Base-by-base conservation (phyloP, 2,113 vertebrate genomes). In the Eupsittula cactorum region DNA sequence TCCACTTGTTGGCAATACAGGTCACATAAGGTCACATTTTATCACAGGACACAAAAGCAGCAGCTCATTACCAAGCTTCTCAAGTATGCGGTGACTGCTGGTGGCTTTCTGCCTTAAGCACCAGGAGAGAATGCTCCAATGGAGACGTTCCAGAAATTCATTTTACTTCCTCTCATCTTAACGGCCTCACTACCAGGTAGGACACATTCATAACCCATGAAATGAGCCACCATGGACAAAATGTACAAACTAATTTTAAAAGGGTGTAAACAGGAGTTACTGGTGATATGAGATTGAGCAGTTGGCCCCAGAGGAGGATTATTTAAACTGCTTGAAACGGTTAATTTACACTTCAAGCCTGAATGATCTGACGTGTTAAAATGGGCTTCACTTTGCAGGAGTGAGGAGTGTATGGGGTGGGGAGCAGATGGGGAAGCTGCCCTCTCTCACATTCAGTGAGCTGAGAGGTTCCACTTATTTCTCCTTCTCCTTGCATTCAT, bases 51-150 rank as follows among this genome's bases (percentile, higher is more conserved):
- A 2, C 73, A 75, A 41, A 44, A 65, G 55, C 73, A 75, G 37
- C 10, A 23, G 24, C 57, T 90, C 35, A 2, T 60, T 84, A 39
- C 39, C 0, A 3, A 69, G 41, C 63, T 86, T 68, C 86, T 91
- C 74, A 64, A 74, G 52, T 3, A 65, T 85, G 62, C 74, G 50
- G 63, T 96, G 86, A 96, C 65, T 2, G 15, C 81, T 47, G 73
- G 88, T 91, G 88, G 57, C 74, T 94, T 93, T 88, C 86, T 95
- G 88, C 81, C 77, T 82, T 82, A 59, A 75, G 53, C 25, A 85
- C 74, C 44, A 28, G 74, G 88, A 93, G 67, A 96, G 94, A 89
- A 97, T 97, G 95, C 81, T 91, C 74, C 95, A 95, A 97, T 97
- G 96, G 92, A 91, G 86, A 91, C 53, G 49, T 33, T 94, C 74